A percentile compares a stretch with the other conserved stretches of the same genome.
Evolutionary conservation across 2,888 invertebrate species (phyloP).

Genomic region (Lamellibrachia satsuma): DNA sequence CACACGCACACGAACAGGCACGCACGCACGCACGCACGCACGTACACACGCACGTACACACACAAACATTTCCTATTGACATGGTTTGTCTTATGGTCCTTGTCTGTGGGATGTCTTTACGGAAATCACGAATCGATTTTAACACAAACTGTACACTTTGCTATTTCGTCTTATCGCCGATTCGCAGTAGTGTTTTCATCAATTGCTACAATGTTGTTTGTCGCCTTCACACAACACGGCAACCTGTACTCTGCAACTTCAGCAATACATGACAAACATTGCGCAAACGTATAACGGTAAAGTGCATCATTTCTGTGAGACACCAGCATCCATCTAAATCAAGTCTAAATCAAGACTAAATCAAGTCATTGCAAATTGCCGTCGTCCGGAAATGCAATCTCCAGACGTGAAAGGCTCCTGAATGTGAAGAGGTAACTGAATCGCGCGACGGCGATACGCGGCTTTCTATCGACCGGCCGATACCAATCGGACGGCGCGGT

Average conservation of each 20-base stretch:
- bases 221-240: background rate
- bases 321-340: conserved; percentile 17
- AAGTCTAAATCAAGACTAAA: conserved; percentile 17
- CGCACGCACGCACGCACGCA: no score
- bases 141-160: no score
- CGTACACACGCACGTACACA: no score
- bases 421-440: background rate
- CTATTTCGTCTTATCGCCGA: no score
- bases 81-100: no score
- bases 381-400: conserved; percentile 5
- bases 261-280: background rate
- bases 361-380: background rate
- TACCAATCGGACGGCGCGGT: background rate
- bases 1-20: no score
- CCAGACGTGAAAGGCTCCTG: background rate
- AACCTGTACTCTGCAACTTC: background rate
- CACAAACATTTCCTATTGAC: no score
- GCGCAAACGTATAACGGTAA: background rate
- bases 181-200: no score
- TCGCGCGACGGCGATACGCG: background rate
- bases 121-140: no score
- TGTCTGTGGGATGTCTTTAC: no score
- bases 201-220: background rate
- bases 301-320: background rate
- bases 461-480: background rate